A percentile compares a stretch with the other conserved stretches of the same genome.
Evolutionary conservation across 1,140 invertebrate species (phyloP).

Genomic region (Cydia pomonella): DNA sequence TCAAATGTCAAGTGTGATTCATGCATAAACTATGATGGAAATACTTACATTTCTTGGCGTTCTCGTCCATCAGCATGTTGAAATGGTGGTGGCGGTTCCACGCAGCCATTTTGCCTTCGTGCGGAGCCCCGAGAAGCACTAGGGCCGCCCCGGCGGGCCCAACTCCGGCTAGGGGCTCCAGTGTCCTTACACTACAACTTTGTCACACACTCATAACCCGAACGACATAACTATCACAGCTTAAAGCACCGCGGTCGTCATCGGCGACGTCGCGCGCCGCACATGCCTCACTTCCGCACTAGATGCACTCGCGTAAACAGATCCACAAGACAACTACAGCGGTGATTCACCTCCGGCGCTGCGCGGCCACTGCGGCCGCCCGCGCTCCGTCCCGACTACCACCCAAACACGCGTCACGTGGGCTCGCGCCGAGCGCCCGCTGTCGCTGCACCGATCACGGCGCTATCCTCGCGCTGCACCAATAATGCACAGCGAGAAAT

Average conservation of each 20-base stretch:
- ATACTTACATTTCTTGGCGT: conserved; percentile 86
- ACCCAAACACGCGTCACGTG: conserved; percentile 76
- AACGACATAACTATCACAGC: conserved; percentile 73
- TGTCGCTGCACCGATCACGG: conserved; percentile 55
- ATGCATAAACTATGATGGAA: background rate
- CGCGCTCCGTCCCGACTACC: conserved; percentile 66
- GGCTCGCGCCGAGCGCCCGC: conserved; percentile 42
- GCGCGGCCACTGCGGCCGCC: conserved; percentile 47
- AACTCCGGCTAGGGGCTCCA: conserved; percentile 80
- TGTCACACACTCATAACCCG: conserved; percentile 79
- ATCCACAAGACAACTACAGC: conserved; percentile 64
- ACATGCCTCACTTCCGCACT: conserved; percentile 77
- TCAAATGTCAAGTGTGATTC: no score
- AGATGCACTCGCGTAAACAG: conserved; percentile 76
- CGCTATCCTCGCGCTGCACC: conserved; percentile 61
- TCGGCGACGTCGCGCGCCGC: conserved; percentile 69
- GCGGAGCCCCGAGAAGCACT: conserved; percentile 81
- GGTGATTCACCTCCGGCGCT: conserved; percentile 73
- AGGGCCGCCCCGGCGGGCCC: conserved; percentile 80
- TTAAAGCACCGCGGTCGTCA: conserved; percentile 71
- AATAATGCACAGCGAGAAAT: conserved; percentile 60
- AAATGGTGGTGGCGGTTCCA: conserved; percentile 88
- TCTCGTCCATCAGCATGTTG: conserved; percentile 86
- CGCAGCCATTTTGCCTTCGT: conserved; percentile 83
- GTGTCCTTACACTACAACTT: conserved; percentile 77